phyloP scores from a whole-genome alignment of 2,797 vertebrate species.

The Hirundo rustica region DNA sequence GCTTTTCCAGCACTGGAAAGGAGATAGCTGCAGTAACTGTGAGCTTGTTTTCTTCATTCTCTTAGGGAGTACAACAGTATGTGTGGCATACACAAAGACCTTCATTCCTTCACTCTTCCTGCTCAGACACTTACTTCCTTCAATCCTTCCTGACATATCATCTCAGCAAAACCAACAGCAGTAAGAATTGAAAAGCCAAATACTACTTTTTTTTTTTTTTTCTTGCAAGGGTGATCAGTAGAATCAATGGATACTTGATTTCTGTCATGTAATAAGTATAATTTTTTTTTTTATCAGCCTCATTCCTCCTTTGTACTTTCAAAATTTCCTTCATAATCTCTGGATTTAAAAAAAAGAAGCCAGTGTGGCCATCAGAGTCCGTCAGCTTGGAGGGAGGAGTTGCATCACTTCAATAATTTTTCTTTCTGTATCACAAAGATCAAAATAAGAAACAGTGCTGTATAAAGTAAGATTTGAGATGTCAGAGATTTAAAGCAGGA shows the following conservation, averaged over 20 bases:
- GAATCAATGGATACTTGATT: neutral
- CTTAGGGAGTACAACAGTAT: neutral
- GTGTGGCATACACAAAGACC: rapidly evolving
- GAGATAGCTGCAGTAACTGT: neutral
- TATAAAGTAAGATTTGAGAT: neutral
- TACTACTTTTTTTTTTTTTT: neutral
- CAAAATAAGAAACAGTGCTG: neutral
- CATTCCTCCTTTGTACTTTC: neutral
- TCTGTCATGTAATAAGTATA: neutral
- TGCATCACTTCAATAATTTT: neutral
- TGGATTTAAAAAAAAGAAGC: neutral
- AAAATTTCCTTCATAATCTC: neutral
- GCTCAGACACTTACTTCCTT: neutral
- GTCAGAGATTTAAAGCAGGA: neutral
- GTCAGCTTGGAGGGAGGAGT: neutral
- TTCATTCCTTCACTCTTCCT: neutral
- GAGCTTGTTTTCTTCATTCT: neutral
- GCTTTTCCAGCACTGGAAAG: neutral
- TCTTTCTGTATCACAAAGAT: neutral
- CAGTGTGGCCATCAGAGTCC: neutral
- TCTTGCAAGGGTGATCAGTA: neutral
- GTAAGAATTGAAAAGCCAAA: neutral
- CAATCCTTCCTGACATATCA: neutral
- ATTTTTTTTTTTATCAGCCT: neutral
- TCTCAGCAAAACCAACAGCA: neutral